phyloP scores from a whole-genome alignment of 2,888 invertebrate species.

The Callimorpha dominula region DNA sequence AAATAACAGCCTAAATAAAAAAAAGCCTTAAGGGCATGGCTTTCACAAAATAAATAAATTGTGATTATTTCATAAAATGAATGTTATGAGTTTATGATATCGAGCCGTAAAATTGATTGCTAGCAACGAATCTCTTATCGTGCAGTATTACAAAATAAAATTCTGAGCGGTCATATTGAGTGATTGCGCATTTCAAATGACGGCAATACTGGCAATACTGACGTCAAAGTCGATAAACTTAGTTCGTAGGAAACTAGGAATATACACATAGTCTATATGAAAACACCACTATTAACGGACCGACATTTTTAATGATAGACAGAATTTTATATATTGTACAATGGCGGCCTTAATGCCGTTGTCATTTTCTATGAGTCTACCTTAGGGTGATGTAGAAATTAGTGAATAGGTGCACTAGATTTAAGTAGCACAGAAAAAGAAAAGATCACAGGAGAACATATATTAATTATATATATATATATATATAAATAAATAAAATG shows the following conservation, averaged over 20 bases:
- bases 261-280: too few species aligned
- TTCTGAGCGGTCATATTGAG: not conserved
- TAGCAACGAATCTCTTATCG: slow-evolving; percentile 17
- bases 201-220: not conserved
- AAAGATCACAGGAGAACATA: too few species aligned
- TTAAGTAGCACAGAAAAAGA: too few species aligned
- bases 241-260: not conserved
- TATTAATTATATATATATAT: too few species aligned
- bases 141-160: not conserved
- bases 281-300: too few species aligned
- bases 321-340: too few species aligned
- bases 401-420: too few species aligned
- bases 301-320: too few species aligned
- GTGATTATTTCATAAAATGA: slow-evolving; percentile 2
- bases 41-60: not conserved
- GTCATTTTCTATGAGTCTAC: too few species aligned
- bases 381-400: too few species aligned
- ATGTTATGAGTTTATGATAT: slow-evolving; percentile 11
- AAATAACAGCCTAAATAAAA: not conserved
- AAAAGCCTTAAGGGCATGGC: not conserved
- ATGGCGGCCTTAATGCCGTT: too few species aligned
- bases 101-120: slow-evolving; percentile 15
- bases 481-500: too few species aligned
- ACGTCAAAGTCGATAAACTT: not conserved
- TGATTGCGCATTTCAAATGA: not conserved